These are phyloP conservation scores for Amphibalanus amphitrite DNA, from an alignment of 1,140 invertebrate genomes.

Conservation along the genomic window DNA sequence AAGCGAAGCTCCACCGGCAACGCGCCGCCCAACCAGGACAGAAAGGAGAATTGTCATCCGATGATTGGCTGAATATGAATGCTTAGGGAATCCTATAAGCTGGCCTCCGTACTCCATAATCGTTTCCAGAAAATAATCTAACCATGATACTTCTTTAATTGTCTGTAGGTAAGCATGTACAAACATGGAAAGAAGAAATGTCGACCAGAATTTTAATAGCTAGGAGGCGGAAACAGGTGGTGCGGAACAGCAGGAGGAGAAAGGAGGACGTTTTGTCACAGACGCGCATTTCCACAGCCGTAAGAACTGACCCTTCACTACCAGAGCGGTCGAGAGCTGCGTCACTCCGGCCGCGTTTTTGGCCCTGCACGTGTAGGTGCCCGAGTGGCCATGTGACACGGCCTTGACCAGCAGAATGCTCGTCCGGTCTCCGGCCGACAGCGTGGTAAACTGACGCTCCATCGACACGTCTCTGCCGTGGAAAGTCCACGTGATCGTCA, in stretches of 20 bases:
- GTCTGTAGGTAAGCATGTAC: background rate
- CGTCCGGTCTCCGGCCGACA: constrained; percentile 45
- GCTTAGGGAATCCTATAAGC: no score
- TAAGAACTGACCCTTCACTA: constrained; percentile 18
- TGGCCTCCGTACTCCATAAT: no score
- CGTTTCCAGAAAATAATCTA: no score
- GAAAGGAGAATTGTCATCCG: no score
- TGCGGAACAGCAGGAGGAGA: no score
- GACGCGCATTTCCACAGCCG: no score
- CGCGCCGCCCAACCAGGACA: no score
- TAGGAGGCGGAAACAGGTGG: background rate
- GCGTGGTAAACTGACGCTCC: constrained; percentile 17
- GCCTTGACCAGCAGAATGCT: constrained; percentile 56
- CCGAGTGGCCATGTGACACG: constrained; percentile 37
- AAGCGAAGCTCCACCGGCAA: no score
- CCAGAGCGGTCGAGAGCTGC: constrained; percentile 17
- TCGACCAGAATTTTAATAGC: background rate
- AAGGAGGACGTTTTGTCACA: no score
- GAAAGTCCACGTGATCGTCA: constrained; percentile 59
- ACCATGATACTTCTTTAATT: no score
- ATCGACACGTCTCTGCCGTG: constrained; percentile 27
- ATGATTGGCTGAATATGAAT: no score
- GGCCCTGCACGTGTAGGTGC: constrained; percentile 30
- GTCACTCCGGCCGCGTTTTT: constrained; percentile 27
- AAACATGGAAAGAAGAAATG: background rate